Evolutionary conservation across 2,888 invertebrate genomes (phyloP).

Genomic region (Actias luna): DNA sequence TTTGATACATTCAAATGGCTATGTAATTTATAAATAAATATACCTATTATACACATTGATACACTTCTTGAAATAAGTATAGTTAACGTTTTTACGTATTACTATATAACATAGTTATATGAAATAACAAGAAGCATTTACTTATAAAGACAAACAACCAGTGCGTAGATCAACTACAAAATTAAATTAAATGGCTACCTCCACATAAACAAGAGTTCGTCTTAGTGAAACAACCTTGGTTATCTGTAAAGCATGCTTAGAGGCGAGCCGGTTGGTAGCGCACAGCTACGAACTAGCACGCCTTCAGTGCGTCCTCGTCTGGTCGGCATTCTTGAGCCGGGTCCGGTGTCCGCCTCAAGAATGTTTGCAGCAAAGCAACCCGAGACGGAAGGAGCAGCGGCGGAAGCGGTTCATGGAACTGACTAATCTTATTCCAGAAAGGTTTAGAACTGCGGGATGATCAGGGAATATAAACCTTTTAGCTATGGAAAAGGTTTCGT

Average conservation of each 20-base stretch:
- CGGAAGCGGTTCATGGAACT: conserved; percentile 79
- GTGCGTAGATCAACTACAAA: conserved; percentile 12
- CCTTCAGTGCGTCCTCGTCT: conserved; percentile 60
- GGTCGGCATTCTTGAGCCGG: conserved; percentile 70
- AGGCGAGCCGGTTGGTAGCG: conserved; percentile 46
- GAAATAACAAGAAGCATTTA: background rate
- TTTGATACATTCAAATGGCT: background rate
- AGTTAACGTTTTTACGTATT: background rate
- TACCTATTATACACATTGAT: background rate
- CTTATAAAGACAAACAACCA: background rate
- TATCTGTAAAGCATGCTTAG: conserved; percentile 55
- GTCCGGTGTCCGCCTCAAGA: conserved; percentile 69
- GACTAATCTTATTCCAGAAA: conserved; percentile 36
- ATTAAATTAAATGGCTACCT: conserved; percentile 3
- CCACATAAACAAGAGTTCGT: conserved; percentile 6
- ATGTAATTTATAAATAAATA: background rate
- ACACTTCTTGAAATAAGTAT: background rate
- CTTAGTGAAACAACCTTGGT: conserved; percentile 46
- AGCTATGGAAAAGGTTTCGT: background rate
- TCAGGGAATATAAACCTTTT: conserved; percentile 33
- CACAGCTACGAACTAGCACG: conserved; percentile 67
- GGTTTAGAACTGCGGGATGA: conserved; percentile 28
- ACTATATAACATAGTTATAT: background rate
- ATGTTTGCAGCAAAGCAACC: conserved; percentile 73
- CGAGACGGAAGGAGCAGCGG: conserved; percentile 79